phyloP scores from a whole-genome alignment of 1,140 invertebrate species.

The Hestina assimilis region DNA sequence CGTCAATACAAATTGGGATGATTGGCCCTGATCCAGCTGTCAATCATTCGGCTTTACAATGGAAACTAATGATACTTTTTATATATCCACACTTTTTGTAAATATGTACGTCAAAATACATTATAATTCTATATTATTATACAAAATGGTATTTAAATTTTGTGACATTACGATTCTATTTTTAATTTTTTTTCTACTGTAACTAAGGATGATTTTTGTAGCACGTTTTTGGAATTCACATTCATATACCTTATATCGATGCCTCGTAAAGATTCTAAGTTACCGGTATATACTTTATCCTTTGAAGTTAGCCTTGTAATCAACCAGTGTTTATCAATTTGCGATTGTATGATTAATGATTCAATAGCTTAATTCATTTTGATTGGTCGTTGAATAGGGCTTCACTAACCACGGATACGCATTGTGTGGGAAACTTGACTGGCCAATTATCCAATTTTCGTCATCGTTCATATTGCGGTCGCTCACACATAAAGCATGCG shows the following conservation, averaged over 20 bases:
- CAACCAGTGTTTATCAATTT: constrained; percentile 39
- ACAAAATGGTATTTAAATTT: constrained; percentile 16
- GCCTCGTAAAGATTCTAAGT: not conserved
- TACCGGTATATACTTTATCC: constrained; percentile 21
- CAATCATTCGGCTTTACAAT: constrained; percentile 60
- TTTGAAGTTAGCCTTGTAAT: constrained; percentile 30
- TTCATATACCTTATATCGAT: no score
- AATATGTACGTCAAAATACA: constrained; percentile 24
- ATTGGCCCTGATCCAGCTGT: constrained; percentile 54
- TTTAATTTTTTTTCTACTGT: no score
- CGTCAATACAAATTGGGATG: constrained; percentile 59
- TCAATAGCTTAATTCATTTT: constrained; percentile 32
- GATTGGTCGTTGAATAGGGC: constrained; percentile 37
- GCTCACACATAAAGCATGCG: constrained; percentile 30
- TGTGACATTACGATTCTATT: not conserved
- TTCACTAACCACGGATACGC: constrained; percentile 27
- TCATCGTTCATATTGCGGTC: constrained; percentile 29
- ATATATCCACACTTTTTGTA: constrained; percentile 24
- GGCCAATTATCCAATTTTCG: constrained; percentile 60
- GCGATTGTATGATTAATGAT: constrained; percentile 40
- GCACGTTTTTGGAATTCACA: no score
- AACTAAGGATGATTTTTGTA: no score
- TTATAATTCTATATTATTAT: constrained; percentile 20
- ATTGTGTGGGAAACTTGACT: constrained; percentile 47
- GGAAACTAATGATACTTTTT: constrained; percentile 62